A percentile compares a stretch with the other conserved stretches of the same genome.
Evolutionary conservation across 2,113 vertebrate genomes (phyloP).

Genomic region (Anas platyrhynchos): DNA sequence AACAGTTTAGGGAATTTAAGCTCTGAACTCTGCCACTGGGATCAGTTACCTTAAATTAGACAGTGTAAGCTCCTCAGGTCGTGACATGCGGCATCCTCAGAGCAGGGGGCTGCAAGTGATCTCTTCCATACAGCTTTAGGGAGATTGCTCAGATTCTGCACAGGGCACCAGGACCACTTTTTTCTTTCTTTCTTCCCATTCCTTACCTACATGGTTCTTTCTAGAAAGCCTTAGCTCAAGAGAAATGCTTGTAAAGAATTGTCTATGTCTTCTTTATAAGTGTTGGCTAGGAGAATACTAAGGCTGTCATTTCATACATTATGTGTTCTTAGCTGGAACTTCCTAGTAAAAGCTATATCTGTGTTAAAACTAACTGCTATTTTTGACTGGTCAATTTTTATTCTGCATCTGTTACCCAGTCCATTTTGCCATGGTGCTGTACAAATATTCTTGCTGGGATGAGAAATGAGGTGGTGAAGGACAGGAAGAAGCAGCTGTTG

Average conservation of each 20-base stretch:
- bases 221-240: not conserved
- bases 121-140: not conserved
- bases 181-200: not conserved
- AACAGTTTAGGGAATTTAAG: not conserved
- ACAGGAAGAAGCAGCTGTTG: not conserved
- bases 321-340: not conserved
- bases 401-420: not conserved
- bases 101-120: not conserved
- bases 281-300: not conserved
- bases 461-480: not conserved
- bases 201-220: not conserved
- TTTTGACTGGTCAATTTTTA: conserved; percentile 25
- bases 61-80: not conserved
- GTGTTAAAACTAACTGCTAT: not conserved
- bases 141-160: not conserved
- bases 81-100: not conserved
- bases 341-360: not conserved
- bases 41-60: not conserved
- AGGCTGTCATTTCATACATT: not conserved
- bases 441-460: conserved; percentile 7
- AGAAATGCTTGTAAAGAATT: not conserved
- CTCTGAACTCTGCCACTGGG: not conserved
- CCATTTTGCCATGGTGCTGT: not conserved
- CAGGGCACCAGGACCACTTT: not conserved
- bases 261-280: not conserved